Base-by-base conservation (phyloP, 2,888 invertebrate genomes). In the Galeopsomyia nigrocyanea region DNA sequence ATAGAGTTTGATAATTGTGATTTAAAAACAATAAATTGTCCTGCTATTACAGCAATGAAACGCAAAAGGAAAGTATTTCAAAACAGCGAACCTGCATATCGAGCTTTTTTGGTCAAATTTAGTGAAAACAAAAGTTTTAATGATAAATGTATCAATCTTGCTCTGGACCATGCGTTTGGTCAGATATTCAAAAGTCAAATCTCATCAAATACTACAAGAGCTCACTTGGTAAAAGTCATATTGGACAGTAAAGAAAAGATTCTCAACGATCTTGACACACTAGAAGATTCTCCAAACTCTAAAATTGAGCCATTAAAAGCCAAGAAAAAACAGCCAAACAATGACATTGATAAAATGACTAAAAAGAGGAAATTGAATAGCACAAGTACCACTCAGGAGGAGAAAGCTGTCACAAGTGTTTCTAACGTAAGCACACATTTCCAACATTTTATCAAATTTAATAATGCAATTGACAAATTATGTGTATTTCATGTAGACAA, bases 81-180 rank as follows among this genome's bases (percentile, higher is more conserved):
- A 10, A 10, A 39, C 7, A 17, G 10, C 10, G 57, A n/a, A 26
- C 56, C 31, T 1, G 16, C 16, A 5, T 56, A 56, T 31, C 56
- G 56, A 26, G 16, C 22, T 56, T 56, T 56, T 26, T 56, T 56
- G 22, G 22, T 7, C 21, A 56, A 56, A 16, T 56, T 56, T n/a
- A 22, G n/a, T 6, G 56, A 56, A 7, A 56, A 56, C 1, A 22
- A 22, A 31, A 26, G 16, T 31, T 56, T 56, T 31, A n/a, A 56
- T 26, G 1, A 31, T 31, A 13, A 13, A 13, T 16, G 22, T 14
- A 6, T 56, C 16, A 7, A 2, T 31, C 9, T 16, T 22, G 26
- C 31, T n/a, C 22, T 31, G 14, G 31, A 31, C 7, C 31, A 31
- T 31, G 56, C n/a, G 16, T 31, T 26, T n/a, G n/a, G n/a, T 31